Base-by-base conservation (phyloP, 2,113 vertebrate species). In the Passer montanus region DNA sequence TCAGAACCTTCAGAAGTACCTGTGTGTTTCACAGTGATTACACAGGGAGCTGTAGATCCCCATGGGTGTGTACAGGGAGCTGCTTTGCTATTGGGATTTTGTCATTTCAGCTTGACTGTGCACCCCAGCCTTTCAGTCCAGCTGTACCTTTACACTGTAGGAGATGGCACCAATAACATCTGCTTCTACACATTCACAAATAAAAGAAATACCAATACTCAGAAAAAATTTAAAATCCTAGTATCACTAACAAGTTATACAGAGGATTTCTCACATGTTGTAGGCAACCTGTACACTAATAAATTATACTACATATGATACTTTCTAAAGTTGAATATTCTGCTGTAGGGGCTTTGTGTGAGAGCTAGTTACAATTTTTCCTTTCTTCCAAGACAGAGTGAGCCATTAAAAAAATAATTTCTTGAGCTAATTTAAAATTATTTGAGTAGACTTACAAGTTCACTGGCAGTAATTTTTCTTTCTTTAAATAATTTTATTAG, bases 351-450 rank as follows among this genome's bases (percentile, higher is more conserved):
- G 19, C 10, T 55, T 80, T 50, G 41, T 64, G 13, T 27, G 86
- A 87, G 6, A 91, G 26, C 22, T 55, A 43, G 30, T 64, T 46
- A 85, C 19, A 50, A 9, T 86, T 76, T 83, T 59, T 73, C 55
- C 44, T 39, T 92, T 85, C 53, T 84, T 86, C 56, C 31, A 75
- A 87, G 49, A 37, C 26, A 73, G 39, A 70, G 46, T 13, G 33
- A 94, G 15, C 7, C 22, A 87, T 90, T 87, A 83, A 89, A 90
- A 72, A 94, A 87, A 80, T 44, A 93, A 59, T 59, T 89, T 92
- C 18, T 67, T 53, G 44, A 95, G 21, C 24, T 90, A 79, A 93
- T 93, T 95, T 96, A 17, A 82, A 94, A 88, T 84, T 11, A 8
- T 87, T 89, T 76, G 47, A 76, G 30, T 41, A 84, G 23, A 74